Evolutionary conservation across 1,140 invertebrate genomes (phyloP), one percentile per base, ranked within the genome.

Genomic region (Thalassaphorura encarpata): DNA sequence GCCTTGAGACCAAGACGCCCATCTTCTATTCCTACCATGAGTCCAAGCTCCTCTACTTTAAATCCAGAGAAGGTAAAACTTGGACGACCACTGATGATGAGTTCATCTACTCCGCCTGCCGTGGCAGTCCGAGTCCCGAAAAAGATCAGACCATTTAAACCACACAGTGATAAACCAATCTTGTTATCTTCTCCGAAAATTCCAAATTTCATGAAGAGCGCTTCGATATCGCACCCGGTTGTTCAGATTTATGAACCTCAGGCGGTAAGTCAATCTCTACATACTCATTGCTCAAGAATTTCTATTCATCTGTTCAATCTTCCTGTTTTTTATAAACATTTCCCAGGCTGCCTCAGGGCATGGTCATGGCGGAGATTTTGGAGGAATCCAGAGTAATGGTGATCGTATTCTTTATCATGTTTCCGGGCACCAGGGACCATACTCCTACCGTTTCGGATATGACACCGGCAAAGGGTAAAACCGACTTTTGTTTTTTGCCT

Each of bases 381-480:
- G 52, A 18, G 50, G 31, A 56, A 19, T 45, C 21, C 39, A 55
- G 45, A 16, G 45, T 27, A 62, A 58, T 39, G 52, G 73, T 76
- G 56, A 78, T 77, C 45, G 64, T 24, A 63, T 66, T 47, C 48
- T 66, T 13, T 66, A 61, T 69, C 78, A 80, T 67, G 72, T 48
- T 26, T 13, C 46, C 11, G 86, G 86, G 33, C 83, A 87, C 69
- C 78, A 82, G 49, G 87, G 87, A 39, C 87, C 87, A 1, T 77
- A 85, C 62, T 86, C 83, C 45, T 92, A 90, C 69, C 82, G 87
- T 69, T 90, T 88, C 72, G 87, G 87, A 57, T 90, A 80, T 69
- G 86, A 90, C 67, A 90, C 87, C 29, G 88, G 87, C 59, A 81
- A 82, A 71, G 85, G 85, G 86, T 88, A 75, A 80, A 72, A 69